Evolutionary conservation across 2,797 vertebrate genomes (phyloP).

Genomic region (Nothura maculosa): DNA sequence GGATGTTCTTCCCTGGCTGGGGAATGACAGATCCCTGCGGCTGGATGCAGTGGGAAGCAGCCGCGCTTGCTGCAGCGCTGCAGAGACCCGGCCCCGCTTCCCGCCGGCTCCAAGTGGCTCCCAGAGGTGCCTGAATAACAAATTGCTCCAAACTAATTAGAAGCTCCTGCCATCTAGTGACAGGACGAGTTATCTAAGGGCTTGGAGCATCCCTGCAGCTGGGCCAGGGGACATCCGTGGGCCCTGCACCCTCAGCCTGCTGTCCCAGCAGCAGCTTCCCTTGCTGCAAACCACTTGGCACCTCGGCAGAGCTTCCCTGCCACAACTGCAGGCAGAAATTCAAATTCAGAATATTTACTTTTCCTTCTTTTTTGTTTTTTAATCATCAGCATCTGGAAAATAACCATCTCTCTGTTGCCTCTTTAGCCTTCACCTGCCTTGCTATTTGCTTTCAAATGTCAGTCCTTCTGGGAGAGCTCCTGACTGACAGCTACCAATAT

Average conservation of each 20-base stretch:
- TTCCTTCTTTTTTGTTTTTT: neutral
- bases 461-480: neutral
- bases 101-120: neutral
- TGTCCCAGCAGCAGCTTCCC: neutral
- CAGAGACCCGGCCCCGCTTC: neutral
- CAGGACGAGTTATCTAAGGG: neutral
- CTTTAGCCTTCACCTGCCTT: neutral
- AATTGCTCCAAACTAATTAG: constrained; percentile 47
- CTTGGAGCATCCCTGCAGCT: neutral
- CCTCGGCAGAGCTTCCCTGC: neutral
- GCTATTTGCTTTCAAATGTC: neutral
- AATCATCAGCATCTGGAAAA: neutral
- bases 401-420: neutral
- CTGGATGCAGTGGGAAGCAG: neutral
- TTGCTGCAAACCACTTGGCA: neutral
- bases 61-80: no score
- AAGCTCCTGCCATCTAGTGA: constrained; percentile 67
- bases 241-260: neutral
- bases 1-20: neutral
- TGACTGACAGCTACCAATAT: constrained; percentile 18
- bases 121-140: neutral
- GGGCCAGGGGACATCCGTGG: neutral
- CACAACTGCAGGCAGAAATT: neutral
- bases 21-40: neutral
- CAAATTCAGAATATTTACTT: neutral